These are phyloP conservation scores for Synergus laeviventris DNA, from an alignment of 2,888 invertebrate genomes.

Conservation along the genomic window DNA sequence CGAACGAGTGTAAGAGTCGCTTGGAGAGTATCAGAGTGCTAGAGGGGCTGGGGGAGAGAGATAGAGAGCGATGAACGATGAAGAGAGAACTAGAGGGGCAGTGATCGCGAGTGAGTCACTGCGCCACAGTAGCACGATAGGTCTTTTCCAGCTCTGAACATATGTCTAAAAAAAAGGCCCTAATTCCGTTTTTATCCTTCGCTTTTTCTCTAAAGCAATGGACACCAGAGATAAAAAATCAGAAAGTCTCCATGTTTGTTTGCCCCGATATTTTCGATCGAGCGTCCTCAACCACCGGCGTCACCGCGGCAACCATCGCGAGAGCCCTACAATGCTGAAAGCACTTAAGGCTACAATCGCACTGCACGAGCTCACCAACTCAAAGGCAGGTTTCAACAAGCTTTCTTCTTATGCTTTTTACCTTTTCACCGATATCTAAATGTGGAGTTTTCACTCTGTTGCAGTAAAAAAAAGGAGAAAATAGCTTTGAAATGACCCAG, in stretches of 20 bases:
- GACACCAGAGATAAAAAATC: neutral
- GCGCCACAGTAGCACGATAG: constrained; percentile 58
- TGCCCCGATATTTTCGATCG: constrained; percentile 47
- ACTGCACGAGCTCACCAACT: constrained; percentile 20
- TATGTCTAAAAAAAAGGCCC: neutral
- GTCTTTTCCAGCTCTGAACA: constrained; percentile 13
- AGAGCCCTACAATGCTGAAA: constrained; percentile 49
- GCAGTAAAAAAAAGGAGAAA: neutral
- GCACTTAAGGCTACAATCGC: constrained; percentile 42
- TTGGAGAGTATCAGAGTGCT: neutral
- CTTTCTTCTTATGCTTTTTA: neutral
- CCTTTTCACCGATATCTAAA: constrained; percentile 13
- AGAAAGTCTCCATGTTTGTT: constrained; percentile 25
- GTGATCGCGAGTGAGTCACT: constrained; percentile 66
- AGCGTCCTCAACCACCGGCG: constrained; percentile 43
- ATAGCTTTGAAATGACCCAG: neutral
- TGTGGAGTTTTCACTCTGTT: neutral
- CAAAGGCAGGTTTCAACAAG: constrained; percentile 22
- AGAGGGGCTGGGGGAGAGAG: constrained; percentile 20
- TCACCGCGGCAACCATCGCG: constrained; percentile 48
- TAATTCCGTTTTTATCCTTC: constrained; percentile 24
- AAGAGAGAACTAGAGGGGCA: constrained; percentile 54
- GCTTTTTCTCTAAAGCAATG: neutral
- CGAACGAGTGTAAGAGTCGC: constrained; percentile 46
- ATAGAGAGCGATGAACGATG: constrained; percentile 47